Base-by-base conservation (phyloP, 2,888 invertebrate species). In the Sminthurides aquaticus region DNA sequence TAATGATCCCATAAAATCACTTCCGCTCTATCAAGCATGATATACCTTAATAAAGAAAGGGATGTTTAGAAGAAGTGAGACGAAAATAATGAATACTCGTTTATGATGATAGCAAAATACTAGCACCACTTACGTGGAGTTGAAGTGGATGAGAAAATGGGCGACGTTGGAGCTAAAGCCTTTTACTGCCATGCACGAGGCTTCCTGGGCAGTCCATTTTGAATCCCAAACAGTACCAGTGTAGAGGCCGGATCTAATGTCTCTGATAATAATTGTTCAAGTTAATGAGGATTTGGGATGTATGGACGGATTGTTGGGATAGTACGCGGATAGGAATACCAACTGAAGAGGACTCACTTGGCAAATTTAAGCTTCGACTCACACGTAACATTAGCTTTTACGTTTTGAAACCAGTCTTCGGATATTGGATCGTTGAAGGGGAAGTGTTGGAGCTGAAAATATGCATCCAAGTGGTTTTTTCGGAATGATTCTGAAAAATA, bases 391-490 rank as follows among this genome's bases (percentile, higher is more conserved):
- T 52, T 20, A 20, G 20, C 52, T 52, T 52, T 8, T 18, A 20
- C 22, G 52, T 52, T 43, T n/a, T 20, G 20, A 27, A 56, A 83
- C 81, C 93, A 97, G 61, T 85, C 82, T 0, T 88, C 89, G 72
- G 85, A 84, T 75, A 86, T 85, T 80, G 94, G 56, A 49, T 54
- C 93, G 76, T 93, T 90, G 76, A 92, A 86, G 69, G 87, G 85
- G 76, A 86, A 97, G 77, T 92, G 88, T 80, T 91, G 88, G 29
- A 98, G 81, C 20, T 91, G 84, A 75, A 89, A 90, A 0, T 92
- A 82, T 68, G 85, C 81, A 20, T 52, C 52, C 18, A 11, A 96
- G n/a, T n/a, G n/a, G n/a, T n/a, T n/a, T n/a, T 43, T 43, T 43
- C 43, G 18, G 43, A 43, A 18, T 43, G 43, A 43, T 11, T 43